These are phyloP conservation scores for Drosophila arawakana DNA, from an alignment of 1,140 invertebrate genomes.

Conservation along the genomic window DNA sequence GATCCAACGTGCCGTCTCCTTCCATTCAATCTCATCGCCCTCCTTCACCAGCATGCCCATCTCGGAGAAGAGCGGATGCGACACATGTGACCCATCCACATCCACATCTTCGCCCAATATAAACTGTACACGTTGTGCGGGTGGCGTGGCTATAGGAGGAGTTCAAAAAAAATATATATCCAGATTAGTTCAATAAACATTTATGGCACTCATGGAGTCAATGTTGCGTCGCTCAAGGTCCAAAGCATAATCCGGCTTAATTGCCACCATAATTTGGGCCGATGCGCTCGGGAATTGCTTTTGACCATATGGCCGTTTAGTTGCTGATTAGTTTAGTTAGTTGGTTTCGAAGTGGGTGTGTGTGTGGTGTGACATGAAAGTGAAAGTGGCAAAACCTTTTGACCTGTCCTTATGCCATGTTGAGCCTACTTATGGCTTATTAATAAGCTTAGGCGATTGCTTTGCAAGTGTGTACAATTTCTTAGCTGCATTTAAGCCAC, in stretches of 20 bases:
- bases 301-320: conserved; percentile 26
- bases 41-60: conserved; percentile 96
- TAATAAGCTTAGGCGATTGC: not conserved
- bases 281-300: conserved; percentile 16
- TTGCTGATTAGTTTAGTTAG: conserved; percentile 29
- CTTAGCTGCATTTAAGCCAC: too few species aligned
- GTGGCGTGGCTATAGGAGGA: conserved; percentile 89
- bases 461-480: not conserved
- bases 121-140: conserved; percentile 96
- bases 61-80: conserved; percentile 96
- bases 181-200: conserved; percentile 31
- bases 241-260: conserved; percentile 12
- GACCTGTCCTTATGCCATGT: not conserved
- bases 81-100: conserved; percentile 90
- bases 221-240: not conserved
- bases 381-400: conserved; percentile 3
- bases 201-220: conserved; percentile 11
- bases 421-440: not conserved
- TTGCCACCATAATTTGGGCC: conserved; percentile 9
- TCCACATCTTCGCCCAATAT: conserved; percentile 97
- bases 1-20: conserved; percentile 98
- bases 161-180: conserved; percentile 1
- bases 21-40: conserved; percentile 97
- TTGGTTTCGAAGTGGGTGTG: not conserved
- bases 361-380: not conserved